phyloP scores from a whole-genome alignment of 2,888 invertebrate genomes.

The Apodemia duryi region DNA sequence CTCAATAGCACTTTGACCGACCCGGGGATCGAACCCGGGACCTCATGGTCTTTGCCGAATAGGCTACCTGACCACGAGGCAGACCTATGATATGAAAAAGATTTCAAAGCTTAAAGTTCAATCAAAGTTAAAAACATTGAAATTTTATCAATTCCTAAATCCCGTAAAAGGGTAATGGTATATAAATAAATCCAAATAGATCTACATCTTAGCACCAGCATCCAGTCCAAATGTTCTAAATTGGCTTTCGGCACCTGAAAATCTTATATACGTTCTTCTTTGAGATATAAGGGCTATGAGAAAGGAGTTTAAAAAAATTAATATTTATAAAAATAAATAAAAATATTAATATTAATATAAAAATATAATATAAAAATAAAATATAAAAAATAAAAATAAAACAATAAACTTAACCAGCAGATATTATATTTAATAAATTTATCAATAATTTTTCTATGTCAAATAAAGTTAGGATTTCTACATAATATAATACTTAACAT shows the following conservation, averaged over 20 bases:
- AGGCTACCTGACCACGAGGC: no score
- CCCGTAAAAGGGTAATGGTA: background rate
- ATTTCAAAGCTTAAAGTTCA: background rate
- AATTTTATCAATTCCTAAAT: background rate
- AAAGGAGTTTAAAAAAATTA: background rate
- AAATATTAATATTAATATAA: no score
- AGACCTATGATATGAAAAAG: no score
- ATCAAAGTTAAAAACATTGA: background rate
- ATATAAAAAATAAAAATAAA: background rate
- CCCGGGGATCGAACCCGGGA: no score
- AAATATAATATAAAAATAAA: no score
- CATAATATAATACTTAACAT: conserved; percentile 10
- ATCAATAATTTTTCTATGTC: conserved; percentile 13
- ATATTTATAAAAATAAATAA: no score
- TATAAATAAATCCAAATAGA: background rate
- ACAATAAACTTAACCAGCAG: conserved; percentile 1
- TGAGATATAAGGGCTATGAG: conserved; percentile 6
- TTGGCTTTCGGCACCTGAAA: conserved; percentile 20
- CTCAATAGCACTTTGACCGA: no score
- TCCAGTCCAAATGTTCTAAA: conserved; percentile 20
- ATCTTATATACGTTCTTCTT: conserved; percentile 13
- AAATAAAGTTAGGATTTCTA: conserved; percentile 10
- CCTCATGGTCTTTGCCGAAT: no score
- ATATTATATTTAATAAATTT: conserved; percentile 3
- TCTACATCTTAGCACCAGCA: background rate